Conservation (phyloP, 2,113 vertebrate species). For the Pampusana beccarii region DNA sequence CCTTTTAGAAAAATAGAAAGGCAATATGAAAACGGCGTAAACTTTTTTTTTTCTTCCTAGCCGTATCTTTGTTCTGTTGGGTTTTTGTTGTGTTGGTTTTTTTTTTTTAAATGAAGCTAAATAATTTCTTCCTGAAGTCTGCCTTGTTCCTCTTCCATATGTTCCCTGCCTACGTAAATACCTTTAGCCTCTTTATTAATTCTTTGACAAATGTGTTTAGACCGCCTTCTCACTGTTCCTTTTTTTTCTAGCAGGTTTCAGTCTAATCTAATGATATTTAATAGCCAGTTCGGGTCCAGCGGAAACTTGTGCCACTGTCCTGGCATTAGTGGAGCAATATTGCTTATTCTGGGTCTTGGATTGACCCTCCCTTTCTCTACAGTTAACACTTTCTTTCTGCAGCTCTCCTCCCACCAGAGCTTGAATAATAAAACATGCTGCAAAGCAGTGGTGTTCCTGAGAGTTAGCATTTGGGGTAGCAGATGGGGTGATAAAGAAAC, state of each 20-base stretch:
- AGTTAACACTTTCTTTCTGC: constrained; percentile 78
- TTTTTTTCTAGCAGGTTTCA: constrained; percentile 70
- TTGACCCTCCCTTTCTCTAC: constrained; percentile 72
- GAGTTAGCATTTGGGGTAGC: constrained; percentile 82
- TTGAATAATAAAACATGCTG: constrained; percentile 82
- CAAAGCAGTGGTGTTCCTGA: constrained; percentile 80
- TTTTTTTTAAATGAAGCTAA: constrained; percentile 62
- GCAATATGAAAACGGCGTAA: neutral
- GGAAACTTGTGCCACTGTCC: constrained; percentile 57
- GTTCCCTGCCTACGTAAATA: constrained; percentile 80
- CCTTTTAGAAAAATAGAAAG: constrained; percentile 18
- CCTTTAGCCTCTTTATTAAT: constrained; percentile 80
- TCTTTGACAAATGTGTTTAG: constrained; percentile 72
- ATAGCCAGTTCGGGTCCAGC: constrained; percentile 5
- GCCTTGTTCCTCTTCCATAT: constrained; percentile 76
- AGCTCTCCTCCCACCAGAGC: constrained; percentile 77
- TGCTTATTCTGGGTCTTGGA: constrained; percentile 50
- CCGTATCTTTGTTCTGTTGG: constrained; percentile 23
- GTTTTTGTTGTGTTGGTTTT: neutral
- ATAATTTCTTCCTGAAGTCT: constrained; percentile 63
- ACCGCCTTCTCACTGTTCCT: constrained; percentile 73
- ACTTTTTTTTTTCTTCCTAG: neutral
- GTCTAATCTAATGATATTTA: constrained; percentile 60
- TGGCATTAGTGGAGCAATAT: constrained; percentile 61
- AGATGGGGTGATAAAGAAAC: constrained; percentile 83